Evolutionary conservation across 2,797 vertebrate genomes (phyloP), one percentile per base, ranked within the genome.

Genomic region (Manis crassicaudata): DNA sequence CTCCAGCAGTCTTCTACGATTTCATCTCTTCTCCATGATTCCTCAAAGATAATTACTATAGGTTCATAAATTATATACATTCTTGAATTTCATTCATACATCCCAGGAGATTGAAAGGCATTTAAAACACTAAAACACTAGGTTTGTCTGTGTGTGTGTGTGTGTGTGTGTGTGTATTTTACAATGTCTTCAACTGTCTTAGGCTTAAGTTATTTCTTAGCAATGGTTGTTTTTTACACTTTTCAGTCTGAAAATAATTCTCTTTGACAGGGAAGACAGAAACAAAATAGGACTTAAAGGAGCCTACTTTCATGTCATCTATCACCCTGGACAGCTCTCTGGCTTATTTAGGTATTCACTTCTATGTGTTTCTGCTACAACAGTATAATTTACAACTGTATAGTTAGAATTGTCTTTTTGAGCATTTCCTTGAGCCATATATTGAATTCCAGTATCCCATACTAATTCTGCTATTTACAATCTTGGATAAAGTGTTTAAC

Each of bases 201-300:
- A 40, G n/a, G 77, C 46, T 95, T 92, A 70, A 87, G 46, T 93
- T 95, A 88, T 35, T 93, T 97, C 79, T 94, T 87, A 95, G 67
- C 70, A 95, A 90, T 83, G 25, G 25, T 63, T 76, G 6, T 79
- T 92, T 95, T 87, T 87, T 54, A 92, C 43, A 11, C 3, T 37
- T 96, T 96, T 90, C n/a, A 90, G 37, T 58, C 77, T 90, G 73
- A 95, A 96, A 92, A 90, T 80, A 92, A 94, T 95, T 95, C 77
- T 95, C 70, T 95, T 92, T 97, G 90, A 90, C 75, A 95, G 16
- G 29, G 62, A 91, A 86, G 86, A 89, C 68, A 96, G 75, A 95
- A 96, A 92, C 56, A 93, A 95, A 96, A 91, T 43, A 50, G 50
- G 9, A 94, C 87, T 96, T 82, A 93, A 96, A 90, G 60, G 58